These are phyloP conservation scores for Haplochromis burtoni DNA, from an alignment of 2,113 vertebrate genomes.

Conservation along the genomic window DNA sequence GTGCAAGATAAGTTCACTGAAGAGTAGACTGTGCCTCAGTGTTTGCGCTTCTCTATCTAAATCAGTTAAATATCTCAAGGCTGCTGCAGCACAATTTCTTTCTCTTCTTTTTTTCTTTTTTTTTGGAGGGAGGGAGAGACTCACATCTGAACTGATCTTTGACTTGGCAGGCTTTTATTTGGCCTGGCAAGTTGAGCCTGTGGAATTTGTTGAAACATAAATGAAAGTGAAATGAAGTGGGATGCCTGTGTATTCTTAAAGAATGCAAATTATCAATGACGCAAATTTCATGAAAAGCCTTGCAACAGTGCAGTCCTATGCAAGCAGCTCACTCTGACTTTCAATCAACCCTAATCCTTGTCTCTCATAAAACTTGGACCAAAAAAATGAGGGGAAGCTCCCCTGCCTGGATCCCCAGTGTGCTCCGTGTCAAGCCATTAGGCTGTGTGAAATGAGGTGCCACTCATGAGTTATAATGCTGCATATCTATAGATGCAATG, in stretches of 20 bases:
- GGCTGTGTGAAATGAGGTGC: conserved; percentile 79
- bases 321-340: conserved; percentile 35
- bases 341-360: conserved; percentile 63
- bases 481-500: conserved; percentile 62
- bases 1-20: conserved; percentile 64
- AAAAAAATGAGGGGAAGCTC: conserved; percentile 56
- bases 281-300: conserved; percentile 1
- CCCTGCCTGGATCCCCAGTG: conserved; percentile 60
- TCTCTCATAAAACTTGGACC: conserved; percentile 52
- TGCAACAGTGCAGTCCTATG: not conserved
- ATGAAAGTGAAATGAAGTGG: not conserved
- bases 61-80: conserved; percentile 62
- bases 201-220: not conserved
- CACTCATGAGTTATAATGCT: conserved; percentile 77
- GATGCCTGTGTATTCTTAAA: conserved; percentile 15
- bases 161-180: conserved; percentile 19
- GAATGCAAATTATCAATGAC: conserved; percentile 28
- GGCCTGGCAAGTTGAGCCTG: not conserved
- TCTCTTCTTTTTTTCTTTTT: not conserved
- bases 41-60: conserved; percentile 44
- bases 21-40: conserved; percentile 41
- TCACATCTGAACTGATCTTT: conserved; percentile 31
- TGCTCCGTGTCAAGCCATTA: conserved; percentile 79
- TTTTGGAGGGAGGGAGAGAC: not conserved
- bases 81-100: conserved; percentile 6